Percentiles rank a stretch among this genome's conserved stretches.
phyloP scores from a whole-genome alignment of 2,113 vertebrate genomes.

The Mormyrus lacerda region DNA sequence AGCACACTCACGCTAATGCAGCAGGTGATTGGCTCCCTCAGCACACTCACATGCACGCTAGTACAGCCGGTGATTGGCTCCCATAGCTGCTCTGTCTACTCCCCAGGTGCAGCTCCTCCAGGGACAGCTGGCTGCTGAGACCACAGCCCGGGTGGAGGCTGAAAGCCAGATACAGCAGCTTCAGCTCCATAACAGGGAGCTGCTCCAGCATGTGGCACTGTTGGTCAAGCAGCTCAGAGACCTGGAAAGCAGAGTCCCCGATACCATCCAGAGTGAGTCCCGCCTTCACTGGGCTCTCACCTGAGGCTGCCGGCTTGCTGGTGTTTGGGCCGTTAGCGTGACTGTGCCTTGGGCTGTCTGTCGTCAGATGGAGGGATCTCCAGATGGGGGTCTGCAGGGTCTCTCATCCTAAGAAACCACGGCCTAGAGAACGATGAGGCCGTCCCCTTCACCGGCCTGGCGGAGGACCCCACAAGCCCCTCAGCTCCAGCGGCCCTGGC shows the following conservation, averaged over 20 bases:
- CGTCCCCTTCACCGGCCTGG: slow-evolving; percentile 57
- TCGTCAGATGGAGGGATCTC: slow-evolving; percentile 53
- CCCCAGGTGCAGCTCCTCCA: slow-evolving; percentile 69
- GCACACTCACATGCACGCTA: not conserved
- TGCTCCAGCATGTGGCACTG: slow-evolving; percentile 71
- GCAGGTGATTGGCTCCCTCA: not conserved
- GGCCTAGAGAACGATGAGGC: slow-evolving; percentile 58
- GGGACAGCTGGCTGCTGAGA: slow-evolving; percentile 70
- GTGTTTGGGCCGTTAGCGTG: not conserved
- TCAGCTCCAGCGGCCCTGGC: slow-evolving; percentile 32
- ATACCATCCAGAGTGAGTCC: slow-evolving; percentile 37
- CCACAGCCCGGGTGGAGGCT: slow-evolving; percentile 65
- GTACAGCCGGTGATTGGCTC: not conserved
- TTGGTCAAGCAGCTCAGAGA: slow-evolving; percentile 73
- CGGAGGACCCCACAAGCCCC: slow-evolving; percentile 47
- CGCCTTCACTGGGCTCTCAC: not conserved
- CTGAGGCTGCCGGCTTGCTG: no score
- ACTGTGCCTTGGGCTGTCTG: not conserved
- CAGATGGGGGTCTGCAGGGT: slow-evolving; percentile 54
- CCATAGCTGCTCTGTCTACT: not conserved
- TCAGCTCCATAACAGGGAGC: slow-evolving; percentile 71
- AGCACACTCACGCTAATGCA: not conserved
- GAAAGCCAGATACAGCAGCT: slow-evolving; percentile 73
- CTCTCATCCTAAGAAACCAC: slow-evolving; percentile 75
- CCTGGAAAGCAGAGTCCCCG: slow-evolving; percentile 53